Evolutionary conservation across 2,888 invertebrate species (phyloP).

Genomic region (Sturmia bella): DNA sequence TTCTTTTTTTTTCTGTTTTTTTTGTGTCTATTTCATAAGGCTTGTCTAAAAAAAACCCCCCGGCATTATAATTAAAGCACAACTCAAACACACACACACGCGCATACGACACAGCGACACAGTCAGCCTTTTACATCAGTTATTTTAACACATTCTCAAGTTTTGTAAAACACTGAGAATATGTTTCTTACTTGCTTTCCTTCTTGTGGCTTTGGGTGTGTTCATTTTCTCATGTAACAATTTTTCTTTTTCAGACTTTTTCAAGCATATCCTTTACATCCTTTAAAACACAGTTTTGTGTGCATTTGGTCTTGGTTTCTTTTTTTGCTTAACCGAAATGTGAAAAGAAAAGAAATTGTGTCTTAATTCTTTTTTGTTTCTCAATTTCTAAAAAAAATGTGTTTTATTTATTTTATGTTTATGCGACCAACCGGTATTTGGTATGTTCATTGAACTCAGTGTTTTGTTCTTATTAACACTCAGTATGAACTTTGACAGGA

Average conservation of each 20-base stretch:
- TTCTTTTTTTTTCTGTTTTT: conserved; percentile 1
- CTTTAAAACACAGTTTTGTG: conserved; percentile 28
- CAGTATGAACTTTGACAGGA: conserved; percentile 52
- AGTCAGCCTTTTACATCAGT: not conserved
- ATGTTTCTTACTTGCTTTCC: not conserved
- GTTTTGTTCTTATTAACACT: conserved; percentile 17
- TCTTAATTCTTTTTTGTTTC: conserved; percentile 41
- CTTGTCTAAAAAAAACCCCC: conserved; percentile 10
- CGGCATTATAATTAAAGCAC: conserved; percentile 41
- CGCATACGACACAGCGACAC: not conserved
- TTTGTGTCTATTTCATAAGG: conserved; percentile 4
- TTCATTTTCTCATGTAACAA: conserved; percentile 22
- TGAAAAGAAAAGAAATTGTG: conserved; percentile 46
- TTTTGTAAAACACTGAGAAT: not conserved
- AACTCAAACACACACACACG: not conserved
- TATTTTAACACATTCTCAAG: conserved; percentile 1
- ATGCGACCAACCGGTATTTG: conserved; percentile 58
- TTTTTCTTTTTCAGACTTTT: conserved; percentile 2
- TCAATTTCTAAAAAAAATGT: conserved; percentile 26
- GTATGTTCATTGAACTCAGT: conserved; percentile 66
- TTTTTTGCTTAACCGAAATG: conserved; percentile 34
- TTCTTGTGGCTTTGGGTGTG: conserved; percentile 28
- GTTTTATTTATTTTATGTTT: conserved; percentile 50
- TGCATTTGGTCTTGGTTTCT: conserved; percentile 37
- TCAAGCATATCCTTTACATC: conserved; percentile 52